Base-by-base conservation (phyloP, 2,113 vertebrate genomes). In the Ciconia boyciana region DNA sequence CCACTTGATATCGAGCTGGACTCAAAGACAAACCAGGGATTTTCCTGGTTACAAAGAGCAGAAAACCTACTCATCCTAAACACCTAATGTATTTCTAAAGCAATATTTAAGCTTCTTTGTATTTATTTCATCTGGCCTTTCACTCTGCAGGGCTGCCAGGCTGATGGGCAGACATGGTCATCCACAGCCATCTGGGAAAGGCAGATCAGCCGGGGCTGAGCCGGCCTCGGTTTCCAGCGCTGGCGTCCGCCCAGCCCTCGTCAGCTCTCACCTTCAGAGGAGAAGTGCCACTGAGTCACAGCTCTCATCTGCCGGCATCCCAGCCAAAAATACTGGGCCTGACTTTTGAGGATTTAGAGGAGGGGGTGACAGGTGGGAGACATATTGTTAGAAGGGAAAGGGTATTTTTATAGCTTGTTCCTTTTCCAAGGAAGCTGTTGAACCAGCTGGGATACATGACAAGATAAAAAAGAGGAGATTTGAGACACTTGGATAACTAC, bases 241-340 rank as follows among this genome's bases (percentile, higher is more conserved):
- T 94, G 93, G 87, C 76, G 4, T 54, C 70, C 22, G 0, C 70
- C 60, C 81, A 96, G n/a, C 46, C 46, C 82, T 94, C 46, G 0
- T 96, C 83, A 87, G 75, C 71, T 93, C 93, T 96, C 81, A 94
- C 77, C 74, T 94, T 90, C 92, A 95, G 78, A 69, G 81, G 74
- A 91, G 94, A 92, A 85, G 74, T 52, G 51, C 11, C 4, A 74
- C 2, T 0, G 16, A 68, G 66, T 90, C 89, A 91, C 11, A 3
- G 55, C 87, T 91, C 83, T 41, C 3, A 9, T 69, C 91, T 92
- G 91, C 81, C 3, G 19, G 83, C 89, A 52, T 13, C 26, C 43
- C 3, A 5, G 85, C 76, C 66, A 80, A 96, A 96, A 96, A 94
- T 77, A 78, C 51, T 9, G 12, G 13, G 31, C 54, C 87, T 90